Evolutionary conservation across 2,888 invertebrate species (phyloP), one percentile per base, ranked within the genome.

Genomic region (Pachycephus smyrnensis): DNA sequence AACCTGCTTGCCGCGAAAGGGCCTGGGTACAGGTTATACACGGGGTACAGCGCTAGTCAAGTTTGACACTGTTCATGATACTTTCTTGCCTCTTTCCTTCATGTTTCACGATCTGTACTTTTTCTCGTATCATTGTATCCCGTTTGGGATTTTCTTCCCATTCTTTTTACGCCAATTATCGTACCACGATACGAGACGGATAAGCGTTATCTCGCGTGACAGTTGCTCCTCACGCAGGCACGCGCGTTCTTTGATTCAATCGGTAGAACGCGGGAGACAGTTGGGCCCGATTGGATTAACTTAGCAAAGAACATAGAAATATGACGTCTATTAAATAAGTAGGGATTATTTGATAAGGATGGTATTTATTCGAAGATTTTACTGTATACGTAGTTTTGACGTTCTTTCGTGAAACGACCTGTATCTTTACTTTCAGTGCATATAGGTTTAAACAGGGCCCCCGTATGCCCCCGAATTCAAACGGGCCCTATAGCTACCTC

Each of bases 401-500:
- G 23, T 23, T 55, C 23, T 55, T 23, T 55, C 6, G 23, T 55
- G 40, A 55, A 55, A 23, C 40, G 40, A 55, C 40, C 40, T 55
- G 40, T 55, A 55, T 55, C 40, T 55, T 55, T 55, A 9, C 23
- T 55, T 55, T 23, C 23, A 55, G 40, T 55, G 40, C 6, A 23
- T 55, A 55, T 55, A 55, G 40, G 23, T 55, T 55, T 23, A 55
- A 55, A 2, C 40, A 23, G 80, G 79, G 77, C 80, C 33, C 78
- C 32, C 79, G 76, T 76, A 78, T 80, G 80, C 80, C 83, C 78
- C 76, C 83, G 79, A 82, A 83, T 81, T 78, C 83, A 79, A 77
- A 23, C 23, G 77, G 77, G 77, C 73, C 75, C 35, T 73, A 77
- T 73, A 78, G 68, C 74, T 75, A 77, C 79, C 79, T 71, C 75